Evolutionary conservation across 2,113 vertebrate genomes (phyloP).

Genomic region (Eonycteris spelaea): DNA sequence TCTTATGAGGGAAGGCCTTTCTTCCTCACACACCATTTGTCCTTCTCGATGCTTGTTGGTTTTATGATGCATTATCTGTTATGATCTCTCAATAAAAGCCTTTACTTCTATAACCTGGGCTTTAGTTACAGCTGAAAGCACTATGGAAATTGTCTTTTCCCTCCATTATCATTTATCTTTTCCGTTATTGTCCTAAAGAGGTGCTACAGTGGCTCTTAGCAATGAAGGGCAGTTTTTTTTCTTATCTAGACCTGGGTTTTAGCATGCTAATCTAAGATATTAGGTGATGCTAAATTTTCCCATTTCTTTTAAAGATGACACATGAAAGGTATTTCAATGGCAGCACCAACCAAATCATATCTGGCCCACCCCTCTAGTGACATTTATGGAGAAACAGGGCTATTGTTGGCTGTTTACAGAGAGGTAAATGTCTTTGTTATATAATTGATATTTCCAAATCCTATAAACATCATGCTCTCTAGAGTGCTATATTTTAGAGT

Average conservation of each 20-base stretch:
- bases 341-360: conserved; percentile 56
- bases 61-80: conserved; percentile 76
- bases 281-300: conserved; percentile 76
- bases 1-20: conserved; percentile 55
- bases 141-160: conserved; percentile 74
- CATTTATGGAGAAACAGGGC: conserved; percentile 74
- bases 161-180: conserved; percentile 83
- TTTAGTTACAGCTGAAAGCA: conserved; percentile 74
- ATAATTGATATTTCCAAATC: conserved; percentile 69
- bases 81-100: conserved; percentile 72
- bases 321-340: conserved; percentile 72
- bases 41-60: conserved; percentile 58
- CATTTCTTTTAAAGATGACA: conserved; percentile 75
- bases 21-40: conserved; percentile 55
- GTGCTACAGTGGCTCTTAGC: conserved; percentile 73
- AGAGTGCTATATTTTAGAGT: conserved; percentile 57
- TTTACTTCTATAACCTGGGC: conserved; percentile 59
- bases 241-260: conserved; percentile 66
- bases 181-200: conserved; percentile 71
- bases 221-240: conserved; percentile 78
- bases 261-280: conserved; percentile 77
- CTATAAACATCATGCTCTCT: conserved; percentile 50
- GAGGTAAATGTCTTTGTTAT: conserved; percentile 64
- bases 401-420: conserved; percentile 56
- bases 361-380: conserved; percentile 42